Evolutionary conservation across 2,888 invertebrate species (phyloP), one percentile per base, ranked within the genome.

Genomic region (Heliothis peltigera): DNA sequence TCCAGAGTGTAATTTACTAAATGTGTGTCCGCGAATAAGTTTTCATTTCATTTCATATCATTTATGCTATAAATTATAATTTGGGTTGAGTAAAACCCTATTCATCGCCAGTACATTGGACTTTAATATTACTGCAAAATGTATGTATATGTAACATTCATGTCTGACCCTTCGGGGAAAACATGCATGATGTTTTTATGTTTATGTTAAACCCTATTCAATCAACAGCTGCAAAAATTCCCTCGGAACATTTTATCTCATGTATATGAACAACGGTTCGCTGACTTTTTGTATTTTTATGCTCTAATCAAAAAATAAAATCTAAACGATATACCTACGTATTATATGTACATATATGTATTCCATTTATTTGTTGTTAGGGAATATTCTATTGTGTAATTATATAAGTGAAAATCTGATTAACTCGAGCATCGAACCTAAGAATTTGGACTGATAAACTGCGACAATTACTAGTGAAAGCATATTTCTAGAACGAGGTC

Each of bases 141-240:
- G n/a, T n/a, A 28, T 28, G 28, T 28, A 28, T 28, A 7, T 1
- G 28, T 28, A 28, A 28, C 10, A 28, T 28, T 8, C n/a, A n/a
- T 28, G 28, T 28, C 28, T 28, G 28, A 35, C 35, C 35, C 15
- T 15, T 35, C 0, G 5, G 35, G 35, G 35, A 12, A 35, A 35
- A 35, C 35, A 15, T 12, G 35, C 35, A 15, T 15, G 35, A 35
- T 35, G 8, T 28, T 28, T 12, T 35, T 35, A 35, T 35, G 15
- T 35, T 28, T 10, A 25, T 52, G 55, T 72, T 48, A 48, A 53
- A 52, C 52, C 52, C 51, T 44, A 52, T 55, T 74, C 47, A 28
- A 60, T 74, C 68, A 70, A 56, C 55, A 55, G 47, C 67, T 73
- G 22, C n/a, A 56, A 59, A 70, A 43, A 59, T 51, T 66, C 21